phyloP scores from a whole-genome alignment of 2,113 vertebrate species.

The Bungarus multicinctus region DNA sequence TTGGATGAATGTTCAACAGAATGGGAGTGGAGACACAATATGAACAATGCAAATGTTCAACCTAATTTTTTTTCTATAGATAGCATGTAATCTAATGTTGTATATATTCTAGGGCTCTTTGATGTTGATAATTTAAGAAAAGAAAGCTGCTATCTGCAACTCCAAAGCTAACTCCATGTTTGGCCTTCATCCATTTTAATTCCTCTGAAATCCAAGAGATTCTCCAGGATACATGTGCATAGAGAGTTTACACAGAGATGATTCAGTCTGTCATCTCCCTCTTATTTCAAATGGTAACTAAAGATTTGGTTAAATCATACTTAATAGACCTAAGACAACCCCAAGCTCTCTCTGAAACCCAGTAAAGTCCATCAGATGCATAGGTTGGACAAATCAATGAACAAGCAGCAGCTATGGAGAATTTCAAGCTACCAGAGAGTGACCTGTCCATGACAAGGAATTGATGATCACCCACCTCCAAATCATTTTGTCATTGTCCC shows the following conservation, averaged over 20 bases:
- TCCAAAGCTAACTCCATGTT: background rate
- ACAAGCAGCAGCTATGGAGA: background rate
- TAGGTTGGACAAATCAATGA: background rate
- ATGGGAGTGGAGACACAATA: background rate
- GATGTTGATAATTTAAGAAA: background rate
- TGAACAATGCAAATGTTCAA: background rate
- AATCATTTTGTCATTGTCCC: background rate
- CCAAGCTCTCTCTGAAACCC: background rate
- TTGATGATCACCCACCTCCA: background rate
- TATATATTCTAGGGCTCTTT: background rate
- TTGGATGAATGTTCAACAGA: background rate
- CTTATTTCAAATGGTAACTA: background rate
- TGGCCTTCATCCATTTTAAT: background rate
- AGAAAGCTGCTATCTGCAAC: background rate
- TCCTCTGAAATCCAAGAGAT: background rate
- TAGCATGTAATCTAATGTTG: background rate
- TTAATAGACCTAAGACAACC: background rate
- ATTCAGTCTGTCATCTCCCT: background rate
- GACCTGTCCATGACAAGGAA: background rate
- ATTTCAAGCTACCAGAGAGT: too few relatives aligned
- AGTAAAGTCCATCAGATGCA: background rate
- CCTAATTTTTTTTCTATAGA: background rate
- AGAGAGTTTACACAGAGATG: background rate
- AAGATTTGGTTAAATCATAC: background rate
- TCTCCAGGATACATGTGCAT: background rate